Evolutionary conservation across 2,888 invertebrate genomes (phyloP), one percentile per base, ranked within the genome.

Genomic region (Rhaphigaster nebulosa): DNA sequence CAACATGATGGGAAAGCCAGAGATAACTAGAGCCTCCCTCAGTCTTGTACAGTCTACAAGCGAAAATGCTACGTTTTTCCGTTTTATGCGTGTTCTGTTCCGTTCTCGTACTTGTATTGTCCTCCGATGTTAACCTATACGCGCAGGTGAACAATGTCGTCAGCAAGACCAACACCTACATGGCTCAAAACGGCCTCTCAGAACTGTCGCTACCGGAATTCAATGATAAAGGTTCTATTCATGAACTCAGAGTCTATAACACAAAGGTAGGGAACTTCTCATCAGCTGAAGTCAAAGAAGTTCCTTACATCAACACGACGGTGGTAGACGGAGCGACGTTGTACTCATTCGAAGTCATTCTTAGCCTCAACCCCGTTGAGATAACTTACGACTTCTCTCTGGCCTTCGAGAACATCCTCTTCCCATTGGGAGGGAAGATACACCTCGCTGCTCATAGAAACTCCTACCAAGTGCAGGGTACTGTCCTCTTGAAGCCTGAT

Each of bases 111-210:
- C 0, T 26, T 45, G 84, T 50, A 6, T n/a, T 84, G 23, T 76
- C 34, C 3, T 45, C 45, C 26, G 84, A 50, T 4, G n/a, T 0
- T 4, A 45, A 84, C 23, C 45, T 84, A 2, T n/a, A 12, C 84
- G 12, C 3, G 45, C 41, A 41, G n/a, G 84, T 84, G n/a, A n/a
- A 23, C 1, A 1, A 41, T 84, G 84, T 45, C 26, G 84, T 84
- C 45, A n/a, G 45, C n/a, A n/a, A 84, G n/a, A 84, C 84, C 0
- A 84, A 84, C 84, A 84, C n/a, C 84, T 84, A 45, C n/a, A 84
- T 84, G 45, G 84, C 84, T 1, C 45, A 84, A 12, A 41, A 84
- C 45, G n/a, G 23, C 2, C 84, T 84, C 26, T n/a, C 34, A 15
- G 26, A 84, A 50, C 41, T 84, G 5, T 13, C 45, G n/a, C 45